Base-by-base conservation (phyloP, 2,797 vertebrate species). In the Cheirogaleus major region DNA sequence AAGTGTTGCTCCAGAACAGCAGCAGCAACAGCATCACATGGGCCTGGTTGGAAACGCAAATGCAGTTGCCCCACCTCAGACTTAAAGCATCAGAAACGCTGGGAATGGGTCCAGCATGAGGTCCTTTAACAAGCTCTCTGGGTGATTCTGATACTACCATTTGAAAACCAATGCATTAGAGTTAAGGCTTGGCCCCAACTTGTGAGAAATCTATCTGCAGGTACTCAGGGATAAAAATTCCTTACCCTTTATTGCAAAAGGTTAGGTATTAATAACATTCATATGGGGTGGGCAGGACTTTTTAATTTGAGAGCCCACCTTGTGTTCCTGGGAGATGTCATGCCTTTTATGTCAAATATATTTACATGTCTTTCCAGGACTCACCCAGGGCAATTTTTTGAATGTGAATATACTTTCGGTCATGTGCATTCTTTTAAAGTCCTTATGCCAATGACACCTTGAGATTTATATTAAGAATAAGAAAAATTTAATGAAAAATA, bases 401-500 rank as follows among this genome's bases (percentile, higher is more conserved):
- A 57, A 55, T 67, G 45, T 50, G 14, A 57, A 87, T 78, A 25
- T 38, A 73, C 61, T 20, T 87, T 91, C 43, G 18, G 13, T 63
- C 48, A 57, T 27, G 10, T 43, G 32, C 20, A 35, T 43, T 96
- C 69, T 86, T 80, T 48, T 75, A 38, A 90, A 85, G 22, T 35
- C 59, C 23, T 92, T 67, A 35, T 94, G n/a, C 12, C 48, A 82
- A 70, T 76, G 30, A 57, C 22, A 92, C 59, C 22, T 69, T 81
- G 61, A 72, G 5, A 90, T 67, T 81, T 97, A 48, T 89, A 25
- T 41, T 82, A 7, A 30, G 25, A 32, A 57, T 55, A 43, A 75
- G 52, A 92, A 50, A 95, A 75, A 35, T 2, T 18, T 65, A 92
- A 93, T 80, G 50, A 41, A 92, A 87, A 92, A 93, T 65, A 92